Evolutionary conservation across 2,797 vertebrate genomes (phyloP).

Genomic region (Neosilurus hyrtlii): DNA sequence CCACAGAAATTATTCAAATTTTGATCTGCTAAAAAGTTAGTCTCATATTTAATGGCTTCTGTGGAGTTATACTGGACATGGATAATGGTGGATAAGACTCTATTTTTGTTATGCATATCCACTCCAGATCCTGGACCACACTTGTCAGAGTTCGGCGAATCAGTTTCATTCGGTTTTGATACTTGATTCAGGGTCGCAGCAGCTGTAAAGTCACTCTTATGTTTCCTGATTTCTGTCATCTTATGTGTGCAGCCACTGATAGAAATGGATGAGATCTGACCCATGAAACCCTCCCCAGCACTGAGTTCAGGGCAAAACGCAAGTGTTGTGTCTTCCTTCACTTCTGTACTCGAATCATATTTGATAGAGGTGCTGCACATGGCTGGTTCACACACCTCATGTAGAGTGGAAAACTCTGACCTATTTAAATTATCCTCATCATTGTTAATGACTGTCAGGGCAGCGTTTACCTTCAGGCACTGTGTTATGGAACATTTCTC

Average conservation of each 20-base stretch:
- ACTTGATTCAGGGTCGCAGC: not conserved
- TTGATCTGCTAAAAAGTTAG: slow-evolving; percentile 8
- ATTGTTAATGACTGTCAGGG: slow-evolving; percentile 1
- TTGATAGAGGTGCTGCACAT: not conserved
- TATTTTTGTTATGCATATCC: not conserved
- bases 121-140: slow-evolving; percentile 5
- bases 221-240: slow-evolving; percentile 15
- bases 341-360: slow-evolving; percentile 36
- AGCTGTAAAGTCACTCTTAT: not conserved
- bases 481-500: slow-evolving; percentile 34
- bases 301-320: slow-evolving; percentile 33
- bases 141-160: slow-evolving; percentile 27
- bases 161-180: slow-evolving; percentile 11
- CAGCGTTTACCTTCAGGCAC: slow-evolving; percentile 19
- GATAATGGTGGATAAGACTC: not conserved
- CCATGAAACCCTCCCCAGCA: slow-evolving; percentile 4
- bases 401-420: slow-evolving; percentile 4
- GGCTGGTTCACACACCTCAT: slow-evolving; percentile 8
- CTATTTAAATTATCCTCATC: slow-evolving; percentile 10
- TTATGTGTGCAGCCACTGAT: slow-evolving; percentile 8
- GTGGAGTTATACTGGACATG: slow-evolving; percentile 4
- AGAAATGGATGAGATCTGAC: not conserved
- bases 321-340: slow-evolving; percentile 25
- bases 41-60: slow-evolving; percentile 11
- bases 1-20: not conserved